Base-by-base conservation (phyloP, 2,797 vertebrate genomes). In the Lepidocolaptes lacrymiger region DNA sequence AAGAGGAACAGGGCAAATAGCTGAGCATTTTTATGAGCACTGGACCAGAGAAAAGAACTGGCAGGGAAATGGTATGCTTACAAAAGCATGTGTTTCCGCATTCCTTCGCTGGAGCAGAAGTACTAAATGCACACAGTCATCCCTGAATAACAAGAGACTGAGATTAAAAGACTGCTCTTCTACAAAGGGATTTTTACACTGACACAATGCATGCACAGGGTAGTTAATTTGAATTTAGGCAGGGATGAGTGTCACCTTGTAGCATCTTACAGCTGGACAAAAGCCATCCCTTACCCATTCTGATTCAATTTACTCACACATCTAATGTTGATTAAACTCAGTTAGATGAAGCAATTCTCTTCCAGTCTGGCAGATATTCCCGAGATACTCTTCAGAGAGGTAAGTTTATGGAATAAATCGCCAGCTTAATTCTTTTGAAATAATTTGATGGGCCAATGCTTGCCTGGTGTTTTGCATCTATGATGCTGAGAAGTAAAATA, bases 341-440 rank as follows among this genome's bases (percentile, higher is more conserved):
- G 62, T 71, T n/a, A 63, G 51, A 85, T 48, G 72, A 77, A 95
- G 56, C 22, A 67, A 82, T 96, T 76, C 37, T 80, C 78, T 74
- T 77, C 68, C 52, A 91, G 14, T 48, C 79, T 67, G 64, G 39
- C 68, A 79, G 48, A 27, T 85, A n/a, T 75, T 89, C 59, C 85
- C 0, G 0, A 84, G 23, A 48, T 74, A 64, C 64, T 77, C 48
- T 89, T 71, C 61, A 83, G n/a, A 72, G 62, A 66, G 39, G 10
- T 36, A 91, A 54, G 19, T 43, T 73, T 28, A 76, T 51, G 36
- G 51, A 89, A 43, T n/a, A 79, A 89, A 89, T 39, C 12, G 85
- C 30, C 36, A 66, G 23, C 32, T 69, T 87, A 82, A 82, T 26
- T 63, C 34, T 62, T 92, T 77, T 51, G 30, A 91, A 89, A 91